Base-by-base conservation (phyloP, 2,888 invertebrate species). In the Choristoneura rosaceana region DNA sequence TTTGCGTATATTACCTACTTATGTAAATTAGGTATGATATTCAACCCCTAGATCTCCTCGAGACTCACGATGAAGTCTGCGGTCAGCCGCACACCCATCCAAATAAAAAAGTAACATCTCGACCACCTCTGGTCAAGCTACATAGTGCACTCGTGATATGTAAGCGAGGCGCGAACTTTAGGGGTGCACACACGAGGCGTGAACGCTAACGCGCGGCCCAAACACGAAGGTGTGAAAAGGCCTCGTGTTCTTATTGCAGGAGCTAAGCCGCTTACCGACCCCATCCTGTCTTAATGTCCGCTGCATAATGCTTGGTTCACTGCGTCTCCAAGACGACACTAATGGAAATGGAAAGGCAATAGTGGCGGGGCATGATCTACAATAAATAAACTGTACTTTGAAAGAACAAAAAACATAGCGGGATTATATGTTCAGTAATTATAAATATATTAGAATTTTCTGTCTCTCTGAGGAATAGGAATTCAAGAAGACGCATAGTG, bases 151-250 rank as follows among this genome's bases (percentile, higher is more conserved):
- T 82, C 75, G 82, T 86, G 92, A 84, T 93, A 94, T 93, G 90
- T 93, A 87, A 79, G 80, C 74, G 80, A 92, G 92, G 92, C 87
- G 93, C 90, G 90, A 93, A 89, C 86, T 87, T 89, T 90, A 89
- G 85, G 92, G 93, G 93, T 91, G 83, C 81, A 91, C 85, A 92
- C 90, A 87, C 81, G 82, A 92, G 92, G 93, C 90, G 94, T 93
- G 88, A 91, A 93, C 83, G 88, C 89, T 93, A 94, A 93, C 88
- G 80, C 84, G 80, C 81, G 81, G 80, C 80, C 83, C 93, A 93
- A 94, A 94, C 90, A 93, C 84, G 82, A 86, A 94, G 92, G 94
- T 94, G 94, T 94, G 93, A 94, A 94, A 94, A 93, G 92, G 88
- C 82, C 82, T 81, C 82, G 81, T 88, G 88, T 89, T 90, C 89